Conservation (phyloP, 2,888 invertebrate species). For the Tetragonisca angustula region DNA sequence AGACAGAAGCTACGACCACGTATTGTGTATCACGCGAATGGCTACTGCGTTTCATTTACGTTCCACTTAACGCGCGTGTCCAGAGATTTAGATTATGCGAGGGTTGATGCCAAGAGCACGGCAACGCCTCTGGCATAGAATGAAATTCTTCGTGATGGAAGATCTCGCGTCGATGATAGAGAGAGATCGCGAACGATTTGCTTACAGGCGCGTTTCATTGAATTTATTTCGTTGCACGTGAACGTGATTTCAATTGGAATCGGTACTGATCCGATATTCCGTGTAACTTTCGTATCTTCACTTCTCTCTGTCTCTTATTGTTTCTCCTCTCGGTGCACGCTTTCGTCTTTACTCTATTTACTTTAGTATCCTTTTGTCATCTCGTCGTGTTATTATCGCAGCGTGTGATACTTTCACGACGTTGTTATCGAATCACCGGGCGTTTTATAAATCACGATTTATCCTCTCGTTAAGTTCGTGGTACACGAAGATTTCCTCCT, state of each 20-base stretch:
- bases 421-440: conserved; percentile 13
- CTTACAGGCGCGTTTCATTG: conserved; percentile 54
- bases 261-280: conserved; percentile 37
- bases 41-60: conserved; percentile 41
- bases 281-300: conserved; percentile 19
- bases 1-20: conserved; percentile 12
- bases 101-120: conserved; percentile 29
- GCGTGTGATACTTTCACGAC: conserved; percentile 12
- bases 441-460: conserved; percentile 23
- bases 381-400: not conserved
- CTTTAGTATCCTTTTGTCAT: conserved; percentile 6
- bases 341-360: not conserved
- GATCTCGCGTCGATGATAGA: conserved; percentile 47
- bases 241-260: conserved; percentile 29
- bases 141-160: conserved; percentile 41
- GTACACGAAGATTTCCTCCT: conserved; percentile 2
- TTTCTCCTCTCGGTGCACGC: not conserved
- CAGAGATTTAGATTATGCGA: conserved; percentile 60
- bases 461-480: not conserved
- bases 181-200: conserved; percentile 46
- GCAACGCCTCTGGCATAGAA: conserved; percentile 18
- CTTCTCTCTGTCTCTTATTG: not conserved
- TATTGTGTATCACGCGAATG: conserved; percentile 27
- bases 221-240: conserved; percentile 43
- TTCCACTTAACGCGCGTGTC: conserved; percentile 45